A percentile compares a stretch with the other conserved stretches of the same genome.
Conservation (phyloP, 2,797 vertebrate species). For the Hybognathus amarus region DNA sequence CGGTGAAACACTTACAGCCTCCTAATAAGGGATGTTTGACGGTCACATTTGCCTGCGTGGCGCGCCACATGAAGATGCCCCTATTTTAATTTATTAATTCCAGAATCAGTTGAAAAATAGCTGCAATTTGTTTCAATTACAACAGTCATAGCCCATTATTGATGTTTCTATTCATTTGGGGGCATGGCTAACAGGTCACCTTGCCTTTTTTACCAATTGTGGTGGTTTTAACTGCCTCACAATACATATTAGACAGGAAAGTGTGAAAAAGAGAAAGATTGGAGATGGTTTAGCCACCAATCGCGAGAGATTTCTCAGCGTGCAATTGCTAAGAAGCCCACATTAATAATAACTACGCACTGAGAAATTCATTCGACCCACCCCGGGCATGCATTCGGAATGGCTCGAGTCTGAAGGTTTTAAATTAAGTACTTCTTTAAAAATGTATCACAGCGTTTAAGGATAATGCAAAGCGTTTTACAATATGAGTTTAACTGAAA, state of each 20-base stretch:
- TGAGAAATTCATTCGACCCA: conserved; percentile 39
- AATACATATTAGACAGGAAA: not conserved
- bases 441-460: conserved; percentile 43
- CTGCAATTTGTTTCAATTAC: conserved; percentile 61
- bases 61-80: conserved; percentile 15
- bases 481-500: conserved; percentile 25
- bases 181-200: conserved; percentile 32
- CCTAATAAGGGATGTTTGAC: conserved; percentile 45
- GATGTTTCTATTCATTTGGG: conserved; percentile 15
- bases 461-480: conserved; percentile 43
- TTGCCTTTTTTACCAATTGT: not conserved
- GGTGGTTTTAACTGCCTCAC: not conserved
- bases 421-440: conserved; percentile 45
- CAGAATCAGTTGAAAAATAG: conserved; percentile 58
- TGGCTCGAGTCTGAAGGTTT: conserved; percentile 3
- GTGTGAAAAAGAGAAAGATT: not conserved
- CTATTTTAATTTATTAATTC: conserved; percentile 61
- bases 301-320: conserved; percentile 10
- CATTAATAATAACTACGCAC: conserved; percentile 48
- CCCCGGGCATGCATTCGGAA: not conserved
- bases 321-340: conserved; percentile 22
- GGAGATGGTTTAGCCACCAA: not conserved
- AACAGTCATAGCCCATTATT: conserved; percentile 59
- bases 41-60: conserved; percentile 19
- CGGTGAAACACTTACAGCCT: conserved; percentile 4